These are phyloP conservation scores for Ciconia boyciana DNA, from an alignment of 2,113 vertebrate species.

Conservation along the genomic window DNA sequence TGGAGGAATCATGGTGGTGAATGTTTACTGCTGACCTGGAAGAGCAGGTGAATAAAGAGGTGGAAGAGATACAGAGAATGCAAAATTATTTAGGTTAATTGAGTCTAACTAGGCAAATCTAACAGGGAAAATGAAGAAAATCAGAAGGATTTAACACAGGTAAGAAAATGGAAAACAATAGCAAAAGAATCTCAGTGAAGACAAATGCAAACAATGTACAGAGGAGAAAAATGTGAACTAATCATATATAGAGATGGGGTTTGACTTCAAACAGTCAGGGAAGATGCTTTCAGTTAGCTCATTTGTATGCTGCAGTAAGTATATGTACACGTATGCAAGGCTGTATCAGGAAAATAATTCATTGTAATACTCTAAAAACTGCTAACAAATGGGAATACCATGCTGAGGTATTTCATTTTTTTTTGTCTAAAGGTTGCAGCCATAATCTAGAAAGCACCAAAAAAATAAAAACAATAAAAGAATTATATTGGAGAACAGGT, in stretches of 20 bases:
- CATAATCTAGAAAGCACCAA: not conserved
- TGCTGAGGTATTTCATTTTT: not conserved
- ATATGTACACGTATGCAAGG: not conserved
- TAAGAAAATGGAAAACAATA: not conserved
- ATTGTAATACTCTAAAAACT: not conserved
- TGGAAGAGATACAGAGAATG: not conserved
- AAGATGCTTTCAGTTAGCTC: not conserved
- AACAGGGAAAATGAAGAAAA: not conserved
- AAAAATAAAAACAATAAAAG: not conserved
- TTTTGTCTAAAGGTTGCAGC: not conserved
- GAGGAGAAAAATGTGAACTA: not conserved
- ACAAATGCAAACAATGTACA: not conserved
- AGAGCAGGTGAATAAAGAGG: not conserved
- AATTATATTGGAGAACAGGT: not conserved
- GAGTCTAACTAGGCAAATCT: not conserved
- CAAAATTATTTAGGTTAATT: not conserved
- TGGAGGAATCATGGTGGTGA: not conserved
- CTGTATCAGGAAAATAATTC: not conserved
- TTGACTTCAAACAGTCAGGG: not conserved
- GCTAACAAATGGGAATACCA: not conserved
- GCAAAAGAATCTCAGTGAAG: not conserved
- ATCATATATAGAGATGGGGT: not conserved
- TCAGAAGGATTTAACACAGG: not conserved
- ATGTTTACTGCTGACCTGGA: not conserved
- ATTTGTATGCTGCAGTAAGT: not conserved